phyloP scores from a whole-genome alignment of 2,888 invertebrate genomes.

The Drosophila prostipennis region DNA sequence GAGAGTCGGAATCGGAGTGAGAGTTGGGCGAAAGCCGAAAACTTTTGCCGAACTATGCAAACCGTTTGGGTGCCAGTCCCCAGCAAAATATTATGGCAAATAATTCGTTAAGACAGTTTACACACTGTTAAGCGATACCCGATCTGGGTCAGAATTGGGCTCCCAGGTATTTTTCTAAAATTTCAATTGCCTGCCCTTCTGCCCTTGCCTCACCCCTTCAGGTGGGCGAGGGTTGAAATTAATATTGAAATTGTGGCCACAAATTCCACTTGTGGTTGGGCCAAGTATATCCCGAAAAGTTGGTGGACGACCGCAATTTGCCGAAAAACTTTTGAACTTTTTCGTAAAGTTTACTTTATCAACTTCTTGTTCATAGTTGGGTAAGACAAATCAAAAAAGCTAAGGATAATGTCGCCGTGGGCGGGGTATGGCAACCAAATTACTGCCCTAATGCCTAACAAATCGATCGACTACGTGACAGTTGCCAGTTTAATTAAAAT shows the following conservation, averaged over 20 bases:
- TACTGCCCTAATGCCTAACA: slow-evolving; percentile 50
- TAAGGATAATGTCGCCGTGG: slow-evolving; percentile 7
- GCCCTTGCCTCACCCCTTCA: not conserved
- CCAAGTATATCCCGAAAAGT: slow-evolving; percentile 31
- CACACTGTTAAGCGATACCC: slow-evolving; percentile 37
- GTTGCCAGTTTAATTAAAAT: slow-evolving; percentile 69
- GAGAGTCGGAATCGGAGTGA: slow-evolving; percentile 29
- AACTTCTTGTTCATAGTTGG: slow-evolving; percentile 45
- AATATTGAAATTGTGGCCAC: slow-evolving; percentile 59
- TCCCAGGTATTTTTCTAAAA: slow-evolving; percentile 37
- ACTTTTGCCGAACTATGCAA: slow-evolving; percentile 30
- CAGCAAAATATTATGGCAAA: slow-evolving; percentile 53
- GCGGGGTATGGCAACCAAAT: slow-evolving; percentile 15
- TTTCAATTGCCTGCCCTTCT: slow-evolving; percentile 11
- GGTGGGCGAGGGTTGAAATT: slow-evolving; percentile 33
- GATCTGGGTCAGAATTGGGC: slow-evolving; percentile 39
- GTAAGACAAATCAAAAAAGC: slow-evolving; percentile 45
- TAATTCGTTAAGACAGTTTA: slow-evolving; percentile 55
- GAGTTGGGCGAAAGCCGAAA: slow-evolving; percentile 17
- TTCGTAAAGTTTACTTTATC: slow-evolving; percentile 47
- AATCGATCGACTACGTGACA: slow-evolving; percentile 67
- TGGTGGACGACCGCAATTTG: slow-evolving; percentile 46
- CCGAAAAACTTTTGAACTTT: slow-evolving; percentile 54
- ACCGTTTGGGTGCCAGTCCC: slow-evolving; percentile 17
- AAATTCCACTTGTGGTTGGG: slow-evolving; percentile 45